phyloP scores from a whole-genome alignment of 2,797 vertebrate genomes.

The Pseudochromis fuscus region DNA sequence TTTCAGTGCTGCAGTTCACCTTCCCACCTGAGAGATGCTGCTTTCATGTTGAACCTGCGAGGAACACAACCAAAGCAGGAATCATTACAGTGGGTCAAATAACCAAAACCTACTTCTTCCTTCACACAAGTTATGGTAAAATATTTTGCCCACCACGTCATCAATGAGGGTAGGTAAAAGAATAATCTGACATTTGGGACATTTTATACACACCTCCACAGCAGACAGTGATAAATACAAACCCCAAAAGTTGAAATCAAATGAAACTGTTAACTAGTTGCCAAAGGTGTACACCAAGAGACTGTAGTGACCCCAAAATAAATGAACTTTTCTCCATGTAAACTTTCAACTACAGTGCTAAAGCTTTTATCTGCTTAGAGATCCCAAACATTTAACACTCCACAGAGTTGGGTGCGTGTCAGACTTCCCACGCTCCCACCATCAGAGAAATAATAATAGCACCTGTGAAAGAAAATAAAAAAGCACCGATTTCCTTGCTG shows the following conservation, averaged over 20 bases:
- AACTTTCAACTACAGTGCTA: conserved; percentile 26
- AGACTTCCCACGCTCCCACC: conserved; percentile 26
- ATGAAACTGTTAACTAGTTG: not conserved
- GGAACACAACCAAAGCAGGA: not conserved
- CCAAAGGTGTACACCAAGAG: not conserved
- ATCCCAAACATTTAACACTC: conserved; percentile 10
- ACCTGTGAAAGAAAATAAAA: conserved; percentile 2
- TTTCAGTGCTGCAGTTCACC: conserved; percentile 61
- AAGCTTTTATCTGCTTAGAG: not conserved
- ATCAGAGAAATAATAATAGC: conserved; percentile 36
- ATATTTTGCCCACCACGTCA: not conserved
- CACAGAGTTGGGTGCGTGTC: conserved; percentile 20
- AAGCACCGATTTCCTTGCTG: conserved; percentile 19
- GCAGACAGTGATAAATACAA: not conserved
- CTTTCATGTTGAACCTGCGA: conserved; percentile 72
- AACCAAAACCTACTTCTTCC: too few species aligned
- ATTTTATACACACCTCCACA: not conserved
- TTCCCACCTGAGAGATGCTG: conserved; percentile 58
- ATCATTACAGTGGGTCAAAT: not conserved
- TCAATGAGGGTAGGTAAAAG: not conserved
- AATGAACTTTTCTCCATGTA: not conserved
- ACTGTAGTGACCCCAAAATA: conserved; percentile 3
- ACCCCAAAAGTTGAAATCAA: not conserved
- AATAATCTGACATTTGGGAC: too few species aligned
- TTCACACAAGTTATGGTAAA: too few species aligned